These are phyloP conservation scores for Andinoacara biseriatus DNA, from an alignment of 2,113 vertebrate species.

Conservation along the genomic window DNA sequence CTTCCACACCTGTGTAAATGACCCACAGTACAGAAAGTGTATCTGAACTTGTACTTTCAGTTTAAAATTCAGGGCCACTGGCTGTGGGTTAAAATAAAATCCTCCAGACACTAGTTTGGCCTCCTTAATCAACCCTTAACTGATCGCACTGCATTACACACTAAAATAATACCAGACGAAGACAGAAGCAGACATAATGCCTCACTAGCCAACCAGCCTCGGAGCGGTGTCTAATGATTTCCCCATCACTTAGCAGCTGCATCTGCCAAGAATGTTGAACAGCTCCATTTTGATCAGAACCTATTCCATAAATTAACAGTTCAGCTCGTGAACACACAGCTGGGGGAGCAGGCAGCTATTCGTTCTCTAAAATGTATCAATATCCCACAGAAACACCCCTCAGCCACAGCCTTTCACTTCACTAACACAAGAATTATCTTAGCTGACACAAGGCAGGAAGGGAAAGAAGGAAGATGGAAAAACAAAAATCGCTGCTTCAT, in stretches of 20 bases:
- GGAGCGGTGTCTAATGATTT: constrained; percentile 45
- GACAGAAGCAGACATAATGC: constrained; percentile 28
- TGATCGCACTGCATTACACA: constrained; percentile 5
- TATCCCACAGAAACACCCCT: constrained; percentile 52
- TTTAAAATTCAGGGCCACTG: background rate
- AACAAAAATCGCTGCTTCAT: constrained; percentile 47
- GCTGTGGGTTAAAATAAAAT: constrained; percentile 3
- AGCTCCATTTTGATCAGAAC: constrained; percentile 46
- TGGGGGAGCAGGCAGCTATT: constrained; percentile 41
- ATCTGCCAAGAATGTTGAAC: constrained; percentile 48
- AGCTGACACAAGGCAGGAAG: constrained; percentile 37
- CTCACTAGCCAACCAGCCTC: constrained; percentile 18
- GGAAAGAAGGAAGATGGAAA: background rate
- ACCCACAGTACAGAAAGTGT: background rate
- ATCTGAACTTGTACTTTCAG: background rate
- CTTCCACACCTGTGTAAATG: background rate
- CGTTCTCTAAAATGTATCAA: constrained; percentile 64
- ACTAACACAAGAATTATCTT: constrained; percentile 64
- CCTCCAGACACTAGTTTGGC: constrained; percentile 6
- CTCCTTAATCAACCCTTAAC: constrained; percentile 26
- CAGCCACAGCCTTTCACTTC: constrained; percentile 47
- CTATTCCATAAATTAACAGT: constrained; percentile 52
- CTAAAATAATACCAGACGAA: constrained; percentile 16
- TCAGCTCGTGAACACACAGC: constrained; percentile 20
- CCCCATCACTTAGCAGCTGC: constrained; percentile 50